phyloP scores from a whole-genome alignment of 2,888 invertebrate species.

The Hecatera dysodea region DNA sequence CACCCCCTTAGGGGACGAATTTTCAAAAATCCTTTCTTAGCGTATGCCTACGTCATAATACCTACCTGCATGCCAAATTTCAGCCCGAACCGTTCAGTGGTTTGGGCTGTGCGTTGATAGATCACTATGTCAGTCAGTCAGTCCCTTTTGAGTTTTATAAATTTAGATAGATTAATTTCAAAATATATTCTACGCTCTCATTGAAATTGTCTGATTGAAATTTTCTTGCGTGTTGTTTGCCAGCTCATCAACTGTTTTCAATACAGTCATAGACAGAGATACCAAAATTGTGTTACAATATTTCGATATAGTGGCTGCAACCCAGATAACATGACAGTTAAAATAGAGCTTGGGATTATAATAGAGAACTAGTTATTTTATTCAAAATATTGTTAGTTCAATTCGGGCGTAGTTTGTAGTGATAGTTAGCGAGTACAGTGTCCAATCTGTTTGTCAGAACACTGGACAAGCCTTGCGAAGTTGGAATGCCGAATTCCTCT shows the following conservation, averaged over 20 bases:
- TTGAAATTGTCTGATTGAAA: no score
- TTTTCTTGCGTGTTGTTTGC: background rate
- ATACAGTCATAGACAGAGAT: background rate
- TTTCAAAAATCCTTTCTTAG: no score
- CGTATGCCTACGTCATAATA: no score
- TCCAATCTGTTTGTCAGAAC: slow-evolving; percentile 19
- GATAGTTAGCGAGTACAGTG: slow-evolving; percentile 24
- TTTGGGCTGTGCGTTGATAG: no score
- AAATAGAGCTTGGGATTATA: slow-evolving; percentile 7
- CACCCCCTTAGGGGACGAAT: no score
- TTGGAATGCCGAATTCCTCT: slow-evolving; percentile 21
- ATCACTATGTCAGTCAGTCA: no score
- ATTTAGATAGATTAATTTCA: no score
- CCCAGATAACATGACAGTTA: background rate
- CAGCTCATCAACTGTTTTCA: background rate
- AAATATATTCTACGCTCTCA: no score
- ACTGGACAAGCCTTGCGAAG: slow-evolving; percentile 1
- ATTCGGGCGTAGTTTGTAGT: slow-evolving; percentile 20
- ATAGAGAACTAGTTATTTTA: slow-evolving; percentile 25
- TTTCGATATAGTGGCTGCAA: background rate
- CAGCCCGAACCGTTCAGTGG: no score
- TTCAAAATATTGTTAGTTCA: slow-evolving; percentile 36
- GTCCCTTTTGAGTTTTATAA: no score
- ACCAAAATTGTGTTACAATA: background rate
- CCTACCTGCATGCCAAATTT: no score